phyloP scores from a whole-genome alignment of 1,140 invertebrate species.

The Drosophila miranda region DNA sequence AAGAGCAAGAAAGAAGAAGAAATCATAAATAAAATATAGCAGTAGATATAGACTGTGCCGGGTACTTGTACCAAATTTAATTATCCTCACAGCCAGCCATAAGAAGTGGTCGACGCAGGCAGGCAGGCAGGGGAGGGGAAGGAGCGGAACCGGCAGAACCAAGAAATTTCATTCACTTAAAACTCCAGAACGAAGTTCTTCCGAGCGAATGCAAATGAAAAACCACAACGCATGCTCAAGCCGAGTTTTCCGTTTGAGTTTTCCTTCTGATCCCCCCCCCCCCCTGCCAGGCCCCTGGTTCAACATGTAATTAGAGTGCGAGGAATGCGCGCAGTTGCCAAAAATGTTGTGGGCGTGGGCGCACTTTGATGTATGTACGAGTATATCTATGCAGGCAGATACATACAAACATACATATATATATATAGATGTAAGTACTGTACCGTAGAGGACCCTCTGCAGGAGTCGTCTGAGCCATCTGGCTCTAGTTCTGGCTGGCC shows the following conservation, averaged over 20 bases:
- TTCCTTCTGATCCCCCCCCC: slow-evolving; percentile 6
- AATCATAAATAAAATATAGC: slow-evolving; percentile 76
- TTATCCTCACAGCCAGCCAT: slow-evolving; percentile 46
- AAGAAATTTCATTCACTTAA: slow-evolving; percentile 76
- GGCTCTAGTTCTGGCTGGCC: slow-evolving; percentile 41
- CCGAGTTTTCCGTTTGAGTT: slow-evolving; percentile 67
- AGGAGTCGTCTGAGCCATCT: slow-evolving; percentile 44
- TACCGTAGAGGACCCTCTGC: background rate
- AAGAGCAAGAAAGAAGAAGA: slow-evolving; percentile 29
- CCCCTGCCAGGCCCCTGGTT: slow-evolving; percentile 12
- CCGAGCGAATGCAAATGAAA: slow-evolving; percentile 74
- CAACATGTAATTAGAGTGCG: slow-evolving; percentile 77
- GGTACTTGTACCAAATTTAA: slow-evolving; percentile 61
- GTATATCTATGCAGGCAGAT: slow-evolving; percentile 41
- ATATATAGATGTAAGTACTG: slow-evolving; percentile 25
- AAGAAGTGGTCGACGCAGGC: slow-evolving; percentile 25
- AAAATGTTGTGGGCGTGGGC: slow-evolving; percentile 76
- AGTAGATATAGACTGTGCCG: slow-evolving; percentile 19
- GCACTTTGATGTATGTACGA: slow-evolving; percentile 55
- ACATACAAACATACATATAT: too few relatives aligned
- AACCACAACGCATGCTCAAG: slow-evolving; percentile 78
- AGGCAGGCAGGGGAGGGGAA: background rate
- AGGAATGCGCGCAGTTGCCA: slow-evolving; percentile 66
- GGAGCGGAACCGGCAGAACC: background rate
- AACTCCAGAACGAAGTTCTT: slow-evolving; percentile 64